Conservation (phyloP, 1,140 invertebrate genomes). For the Panonychus citri region DNA sequence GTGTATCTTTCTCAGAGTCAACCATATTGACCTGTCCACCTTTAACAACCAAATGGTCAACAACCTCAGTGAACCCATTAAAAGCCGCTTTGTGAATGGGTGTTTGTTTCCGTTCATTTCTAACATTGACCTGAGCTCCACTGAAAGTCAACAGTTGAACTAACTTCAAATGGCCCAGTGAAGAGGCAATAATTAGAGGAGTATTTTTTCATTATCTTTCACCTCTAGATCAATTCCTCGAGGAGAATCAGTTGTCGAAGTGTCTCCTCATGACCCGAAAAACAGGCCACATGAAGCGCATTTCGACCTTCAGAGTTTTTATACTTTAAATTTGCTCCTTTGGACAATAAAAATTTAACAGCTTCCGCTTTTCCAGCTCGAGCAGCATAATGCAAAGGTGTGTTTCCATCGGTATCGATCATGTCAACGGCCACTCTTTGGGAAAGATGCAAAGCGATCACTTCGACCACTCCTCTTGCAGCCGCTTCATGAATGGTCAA, state of each 20-base stretch:
- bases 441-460: too few relatives aligned
- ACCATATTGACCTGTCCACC: not conserved
- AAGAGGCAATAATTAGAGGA: not conserved
- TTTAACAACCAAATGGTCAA: not conserved
- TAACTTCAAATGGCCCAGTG: not conserved
- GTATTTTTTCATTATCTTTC: not conserved
- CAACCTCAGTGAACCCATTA: not conserved
- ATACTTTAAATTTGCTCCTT: constrained; percentile 25
- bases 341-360: constrained; percentile 68
- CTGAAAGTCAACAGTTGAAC: not conserved
- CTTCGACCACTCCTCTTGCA: too few relatives aligned
- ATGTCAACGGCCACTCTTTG: not conserved
- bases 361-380: constrained; percentile 84
- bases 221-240: not conserved
- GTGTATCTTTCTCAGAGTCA: constrained; percentile 59
- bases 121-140: not conserved
- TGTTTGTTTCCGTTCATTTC: not conserved
- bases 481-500: too few relatives aligned
- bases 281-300: not conserved
- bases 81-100: not conserved
- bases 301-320: not conserved
- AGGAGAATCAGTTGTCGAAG: not conserved
- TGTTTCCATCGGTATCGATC: constrained; percentile 16
- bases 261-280: not conserved
- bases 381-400: constrained; percentile 38